Conservation (phyloP, 1,140 invertebrate genomes). For the Spodoptera frugiperda region DNA sequence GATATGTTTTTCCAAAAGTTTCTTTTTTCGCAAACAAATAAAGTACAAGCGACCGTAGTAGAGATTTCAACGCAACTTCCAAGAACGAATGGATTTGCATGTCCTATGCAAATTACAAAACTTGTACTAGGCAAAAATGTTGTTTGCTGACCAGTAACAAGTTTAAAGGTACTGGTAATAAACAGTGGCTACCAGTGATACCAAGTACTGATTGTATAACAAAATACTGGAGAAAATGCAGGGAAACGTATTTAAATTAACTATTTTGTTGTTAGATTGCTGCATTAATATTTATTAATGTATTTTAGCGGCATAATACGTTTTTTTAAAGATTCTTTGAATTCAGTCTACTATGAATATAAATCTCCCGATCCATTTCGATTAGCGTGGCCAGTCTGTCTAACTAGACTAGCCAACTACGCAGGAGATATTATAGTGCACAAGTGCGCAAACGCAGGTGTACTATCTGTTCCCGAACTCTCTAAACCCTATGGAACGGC, state of each 20-base stretch:
- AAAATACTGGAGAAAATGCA: constrained; percentile 16
- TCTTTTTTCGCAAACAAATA: background rate
- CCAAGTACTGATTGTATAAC: background rate
- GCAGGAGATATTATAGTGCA: too few relatives aligned
- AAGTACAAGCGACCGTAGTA: background rate
- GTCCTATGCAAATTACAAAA: constrained; percentile 1
- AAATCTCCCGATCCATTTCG: too few relatives aligned
- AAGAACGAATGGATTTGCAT: constrained; percentile 4
- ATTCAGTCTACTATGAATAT: too few relatives aligned
- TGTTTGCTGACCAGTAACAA: background rate
- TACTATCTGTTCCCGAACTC: too few relatives aligned
- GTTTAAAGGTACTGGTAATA: too few relatives aligned
- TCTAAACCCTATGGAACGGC: too few relatives aligned
- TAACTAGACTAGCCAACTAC: too few relatives aligned
- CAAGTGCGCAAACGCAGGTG: too few relatives aligned
- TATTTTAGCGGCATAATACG: background rate
- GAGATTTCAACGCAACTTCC: background rate
- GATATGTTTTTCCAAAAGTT: too few relatives aligned
- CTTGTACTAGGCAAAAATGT: constrained; percentile 4
- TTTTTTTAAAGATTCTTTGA: background rate
- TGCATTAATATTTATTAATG: constrained; percentile 21
- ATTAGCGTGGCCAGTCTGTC: too few relatives aligned
- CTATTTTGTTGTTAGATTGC: background rate
- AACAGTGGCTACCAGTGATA: constrained; percentile 2
- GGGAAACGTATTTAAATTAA: constrained; percentile 15